Conservation (phyloP, 2,888 invertebrate genomes). For the Ligdia adustata region DNA sequence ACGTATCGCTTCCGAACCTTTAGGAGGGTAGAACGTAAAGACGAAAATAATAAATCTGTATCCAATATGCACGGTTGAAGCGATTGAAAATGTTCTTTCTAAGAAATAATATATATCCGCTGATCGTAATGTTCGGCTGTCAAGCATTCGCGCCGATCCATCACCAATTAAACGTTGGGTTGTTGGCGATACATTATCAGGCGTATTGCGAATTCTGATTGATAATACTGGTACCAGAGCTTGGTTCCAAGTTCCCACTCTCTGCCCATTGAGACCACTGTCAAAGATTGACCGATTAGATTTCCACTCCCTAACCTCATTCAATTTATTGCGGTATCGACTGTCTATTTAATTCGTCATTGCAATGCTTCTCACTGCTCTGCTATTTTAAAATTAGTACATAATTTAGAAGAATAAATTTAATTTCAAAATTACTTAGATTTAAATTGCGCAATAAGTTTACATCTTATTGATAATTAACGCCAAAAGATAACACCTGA, state of each 20-base stretch:
- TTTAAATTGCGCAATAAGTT: constrained; percentile 63
- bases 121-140: constrained; percentile 60
- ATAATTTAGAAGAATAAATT: too few relatives aligned
- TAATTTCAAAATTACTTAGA: too few relatives aligned
- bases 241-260: constrained; percentile 51
- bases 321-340: constrained; percentile 47
- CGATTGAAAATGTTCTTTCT: constrained; percentile 60
- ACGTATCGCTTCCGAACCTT: constrained; percentile 79
- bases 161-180: constrained; percentile 79
- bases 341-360: constrained; percentile 44
- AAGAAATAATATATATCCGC: constrained; percentile 53
- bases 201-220: constrained; percentile 73
- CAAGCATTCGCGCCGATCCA: constrained; percentile 62
- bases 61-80: constrained; percentile 75
- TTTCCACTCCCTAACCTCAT: constrained; percentile 38
- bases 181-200: constrained; percentile 78
- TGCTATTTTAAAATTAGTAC: too few relatives aligned
- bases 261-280: constrained; percentile 60
- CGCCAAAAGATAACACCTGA: constrained; percentile 62
- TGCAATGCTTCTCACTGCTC: constrained; percentile 39
- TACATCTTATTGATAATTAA: constrained; percentile 56
- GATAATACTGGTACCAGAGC: constrained; percentile 68
- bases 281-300: constrained; percentile 68
- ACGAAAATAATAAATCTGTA: constrained; percentile 81
- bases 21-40: constrained; percentile 76